Evolutionary conservation across 2,797 vertebrate species (phyloP), one percentile per base, ranked within the genome.

Genomic region (Melanotaenia trifasciata): DNA sequence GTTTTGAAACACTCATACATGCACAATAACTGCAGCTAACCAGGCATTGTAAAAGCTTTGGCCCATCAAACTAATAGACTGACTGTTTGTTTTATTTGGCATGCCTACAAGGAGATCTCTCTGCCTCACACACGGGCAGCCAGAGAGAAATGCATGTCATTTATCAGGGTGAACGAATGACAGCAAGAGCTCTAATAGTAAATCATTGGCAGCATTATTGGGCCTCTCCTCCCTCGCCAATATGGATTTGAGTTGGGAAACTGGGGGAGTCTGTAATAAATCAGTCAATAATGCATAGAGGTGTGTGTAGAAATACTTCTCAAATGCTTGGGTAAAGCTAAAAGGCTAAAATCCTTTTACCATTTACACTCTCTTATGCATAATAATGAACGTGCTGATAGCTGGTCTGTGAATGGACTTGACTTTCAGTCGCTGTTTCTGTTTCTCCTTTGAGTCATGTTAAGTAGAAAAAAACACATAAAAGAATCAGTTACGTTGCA

Each of bases 161-260:
- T 85, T 86, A 87, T 92, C 87, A 90, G 81, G 61, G 80, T 81
- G 85, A 86, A 68, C 64, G 83, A 90, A 72, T 86, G 88, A 89
- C 83, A 81, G 84, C 80, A 3, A 76, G 72, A 83, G 70, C 78
- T 87, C 84, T 87, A 84, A 90, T 84, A 86, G 89, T 93, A 91
- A 91, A 92, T 93, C 91, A 93, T 83, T 75, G 77, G 83, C 62
- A 77, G 78, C 81, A 85, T 92, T 91, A 93, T 89, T 83, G 83
- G 76, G 80, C 82, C 84, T 67, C 77, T 83, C 67, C 76, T 86
- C 76, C 76, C 73, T 81, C 61, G 33, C 84, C 85, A 73, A 58
- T 89, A 89, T 90, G 79, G 90, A 92, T 92, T 87, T 88, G 83
- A 82, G 83, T 80, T 78, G 73, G 72, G 79, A 79, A 84, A 82